Evolutionary conservation across 2,888 invertebrate species (phyloP).

Genomic region (Temnothorax unifasciatus): DNA sequence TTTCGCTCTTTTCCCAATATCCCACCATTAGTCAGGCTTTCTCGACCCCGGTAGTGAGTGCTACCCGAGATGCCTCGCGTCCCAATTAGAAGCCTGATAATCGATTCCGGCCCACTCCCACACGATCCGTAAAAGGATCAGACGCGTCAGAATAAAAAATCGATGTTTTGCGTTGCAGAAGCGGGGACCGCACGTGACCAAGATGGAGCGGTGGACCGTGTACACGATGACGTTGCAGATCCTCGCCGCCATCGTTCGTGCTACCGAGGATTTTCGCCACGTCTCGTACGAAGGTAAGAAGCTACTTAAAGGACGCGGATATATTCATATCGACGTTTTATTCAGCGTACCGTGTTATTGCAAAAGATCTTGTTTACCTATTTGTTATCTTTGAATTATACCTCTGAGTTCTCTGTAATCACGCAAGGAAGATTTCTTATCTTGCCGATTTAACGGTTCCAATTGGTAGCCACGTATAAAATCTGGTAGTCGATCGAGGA

Average conservation of each 20-base stretch:
- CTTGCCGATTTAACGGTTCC: background rate
- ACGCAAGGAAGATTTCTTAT: background rate
- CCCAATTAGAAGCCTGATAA: conserved; percentile 55
- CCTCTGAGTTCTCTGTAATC: background rate
- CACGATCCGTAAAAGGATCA: conserved; percentile 6
- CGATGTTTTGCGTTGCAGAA: conserved; percentile 38
- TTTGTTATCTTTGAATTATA: conserved; percentile 19
- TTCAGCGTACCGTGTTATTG: background rate
- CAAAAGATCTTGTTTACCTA: background rate
- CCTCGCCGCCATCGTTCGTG: conserved; percentile 62
- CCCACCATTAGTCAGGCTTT: conserved; percentile 46
- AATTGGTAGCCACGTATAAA: background rate
- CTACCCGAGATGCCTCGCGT: conserved; percentile 31
- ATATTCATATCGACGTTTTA: background rate
- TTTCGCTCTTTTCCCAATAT: conserved; percentile 11
- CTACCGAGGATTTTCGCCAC: conserved; percentile 81
- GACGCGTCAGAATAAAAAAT: conserved; percentile 20
- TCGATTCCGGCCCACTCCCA: conserved; percentile 27
- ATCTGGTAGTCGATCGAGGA: background rate
- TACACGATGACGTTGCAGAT: conserved; percentile 69
- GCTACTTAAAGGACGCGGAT: background rate
- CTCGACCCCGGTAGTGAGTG: conserved; percentile 10
- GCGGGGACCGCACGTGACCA: conserved; percentile 22
- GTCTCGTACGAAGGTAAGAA: conserved; percentile 83
- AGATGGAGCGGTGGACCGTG: conserved; percentile 70